These are phyloP conservation scores for Sarcophilus harrisii DNA, from an alignment of 2,797 vertebrate genomes.

Conservation along the genomic window DNA sequence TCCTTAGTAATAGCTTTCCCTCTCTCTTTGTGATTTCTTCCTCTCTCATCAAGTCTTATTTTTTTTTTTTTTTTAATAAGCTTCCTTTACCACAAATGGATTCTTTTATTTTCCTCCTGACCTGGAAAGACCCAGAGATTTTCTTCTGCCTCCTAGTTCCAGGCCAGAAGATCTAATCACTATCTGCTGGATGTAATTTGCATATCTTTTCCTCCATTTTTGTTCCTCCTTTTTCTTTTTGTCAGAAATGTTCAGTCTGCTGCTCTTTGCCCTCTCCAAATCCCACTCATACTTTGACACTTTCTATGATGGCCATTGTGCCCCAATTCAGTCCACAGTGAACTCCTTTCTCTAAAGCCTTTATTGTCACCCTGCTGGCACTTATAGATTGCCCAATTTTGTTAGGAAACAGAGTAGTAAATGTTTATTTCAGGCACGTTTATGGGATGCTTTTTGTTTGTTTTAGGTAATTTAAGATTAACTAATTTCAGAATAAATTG, in stretches of 20 bases:
- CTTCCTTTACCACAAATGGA: not conserved
- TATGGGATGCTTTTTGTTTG: not conserved
- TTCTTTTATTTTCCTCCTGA: not conserved
- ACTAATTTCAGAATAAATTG: not conserved
- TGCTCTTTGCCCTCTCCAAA: not conserved
- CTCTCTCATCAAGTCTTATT: not conserved
- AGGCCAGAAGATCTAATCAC: not conserved
- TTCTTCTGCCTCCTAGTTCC: not conserved
- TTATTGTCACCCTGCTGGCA: not conserved
- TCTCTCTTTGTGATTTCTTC: not conserved
- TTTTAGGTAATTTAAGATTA: not conserved
- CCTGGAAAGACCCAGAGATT: not conserved
- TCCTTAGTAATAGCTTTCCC: not conserved
- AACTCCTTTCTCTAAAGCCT: not conserved
- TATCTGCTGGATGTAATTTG: not conserved
- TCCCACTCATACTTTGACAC: not conserved
- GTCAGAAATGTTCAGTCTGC: not conserved
- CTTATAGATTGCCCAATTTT: not conserved
- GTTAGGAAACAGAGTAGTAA: not conserved
- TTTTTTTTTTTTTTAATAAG: not conserved
- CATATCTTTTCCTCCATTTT: not conserved
- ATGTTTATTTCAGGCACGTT: not conserved
- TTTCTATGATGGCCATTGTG: not conserved
- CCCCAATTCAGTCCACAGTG: not conserved
- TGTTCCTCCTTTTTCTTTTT: not conserved